Evolutionary conservation across 2,888 invertebrate species (phyloP), one percentile per base, ranked within the genome.

Genomic region (Tetragnatha montana): DNA sequence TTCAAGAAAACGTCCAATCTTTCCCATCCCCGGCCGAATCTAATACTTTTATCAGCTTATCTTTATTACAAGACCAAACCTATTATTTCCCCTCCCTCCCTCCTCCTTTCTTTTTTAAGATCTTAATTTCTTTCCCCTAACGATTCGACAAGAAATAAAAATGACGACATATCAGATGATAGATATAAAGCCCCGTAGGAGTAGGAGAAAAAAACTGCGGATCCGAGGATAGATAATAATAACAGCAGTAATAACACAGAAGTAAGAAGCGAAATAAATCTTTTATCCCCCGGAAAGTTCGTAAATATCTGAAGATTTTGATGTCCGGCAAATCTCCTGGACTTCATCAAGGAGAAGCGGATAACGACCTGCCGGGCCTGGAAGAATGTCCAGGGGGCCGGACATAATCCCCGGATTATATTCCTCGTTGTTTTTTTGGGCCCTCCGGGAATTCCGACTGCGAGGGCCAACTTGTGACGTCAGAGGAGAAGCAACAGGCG

Each of bases 261-360:
- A 69, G 60, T 73, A 47, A 70, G 47, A n/a, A 80, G 17, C 89
- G 75, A 89, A 89, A 84, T 89, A 89, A 89, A 89, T 89, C 89
- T 89, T 89, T 89, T 89, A 89, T 89, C 84, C 84, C 49, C 85
- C 81, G 85, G 71, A 80, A 89, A 89, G 89, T 89, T 89, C 89
- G 89, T 89, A 89, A 89, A 89, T 89, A 89, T 89, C 89, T 89
- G 89, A 89, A 89, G 89, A 89, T 89, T 89, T 89, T 86, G 85
- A 85, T 86, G 89, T 89, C 80, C 85, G 71, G 85, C 78, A 89
- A 89, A 89, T 85, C 89, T 89, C 89, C 81, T n/a, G 81, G 89
- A 89, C 89, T 89, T 89, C 89, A 89, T 89, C 89, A 89, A 84
- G 84, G 79, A 85, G 89, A 89, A 89, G 85, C 85, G 89, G 89